These are phyloP conservation scores for Drosophila guanche DNA, from an alignment of 1,140 invertebrate species.

Conservation along the genomic window DNA sequence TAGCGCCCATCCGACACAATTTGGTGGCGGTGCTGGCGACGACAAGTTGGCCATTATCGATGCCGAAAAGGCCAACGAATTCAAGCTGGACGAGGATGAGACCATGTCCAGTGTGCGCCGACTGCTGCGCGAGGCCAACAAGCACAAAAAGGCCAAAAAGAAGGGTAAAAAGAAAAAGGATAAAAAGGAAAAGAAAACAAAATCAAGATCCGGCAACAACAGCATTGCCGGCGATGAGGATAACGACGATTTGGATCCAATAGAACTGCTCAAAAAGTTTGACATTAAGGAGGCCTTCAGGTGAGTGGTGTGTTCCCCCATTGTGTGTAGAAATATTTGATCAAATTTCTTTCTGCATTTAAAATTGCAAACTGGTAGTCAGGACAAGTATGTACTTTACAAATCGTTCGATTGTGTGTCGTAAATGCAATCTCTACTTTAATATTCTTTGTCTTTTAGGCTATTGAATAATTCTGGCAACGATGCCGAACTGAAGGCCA, in stretches of 20 bases:
- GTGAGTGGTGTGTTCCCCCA: too few relatives aligned
- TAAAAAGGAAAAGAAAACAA: conserved; percentile 86
- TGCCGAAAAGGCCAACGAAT: conserved; percentile 61
- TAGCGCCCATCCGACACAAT: conserved; percentile 79
- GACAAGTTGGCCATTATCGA: conserved; percentile 60
- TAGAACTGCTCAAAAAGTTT: conserved; percentile 84
- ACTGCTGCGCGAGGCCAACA: conserved; percentile 91
- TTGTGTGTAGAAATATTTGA: neutral
- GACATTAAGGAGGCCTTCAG: conserved; percentile 88
- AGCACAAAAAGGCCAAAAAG: conserved; percentile 91
- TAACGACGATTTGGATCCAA: conserved; percentile 78
- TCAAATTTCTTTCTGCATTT: conserved; percentile 2
- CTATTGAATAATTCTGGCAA: conserved; percentile 43
- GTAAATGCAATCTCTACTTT: neutral
- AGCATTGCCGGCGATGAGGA: too few relatives aligned
- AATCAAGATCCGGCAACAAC: conserved; percentile 51
- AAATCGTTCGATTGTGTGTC: neutral
- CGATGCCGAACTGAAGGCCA: conserved; percentile 46
- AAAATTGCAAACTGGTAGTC: conserved; percentile 14
- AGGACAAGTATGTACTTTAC: conserved; percentile 43
- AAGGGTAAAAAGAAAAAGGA: conserved; percentile 86
- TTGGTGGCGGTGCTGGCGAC: conserved; percentile 66
- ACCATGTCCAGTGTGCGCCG: conserved; percentile 93
- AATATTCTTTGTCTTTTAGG: conserved; percentile 42
- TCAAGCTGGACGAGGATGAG: conserved; percentile 90